phyloP scores from a whole-genome alignment of 2,797 vertebrate genomes.

The Staurois parvus region DNA sequence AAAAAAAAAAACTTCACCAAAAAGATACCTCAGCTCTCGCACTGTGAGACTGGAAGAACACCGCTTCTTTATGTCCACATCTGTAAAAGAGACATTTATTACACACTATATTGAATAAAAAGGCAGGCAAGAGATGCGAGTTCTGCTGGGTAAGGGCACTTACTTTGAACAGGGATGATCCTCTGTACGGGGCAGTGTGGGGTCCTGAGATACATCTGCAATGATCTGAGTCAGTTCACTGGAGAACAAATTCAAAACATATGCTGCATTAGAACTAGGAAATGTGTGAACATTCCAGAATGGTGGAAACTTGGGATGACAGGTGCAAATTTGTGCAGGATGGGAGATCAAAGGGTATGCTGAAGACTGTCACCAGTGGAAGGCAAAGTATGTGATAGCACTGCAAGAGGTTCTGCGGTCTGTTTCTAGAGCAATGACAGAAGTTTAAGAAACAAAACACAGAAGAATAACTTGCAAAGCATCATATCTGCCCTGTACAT shows the following conservation, averaged over 20 bases:
- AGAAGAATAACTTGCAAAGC: no score
- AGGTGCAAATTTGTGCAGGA: no score
- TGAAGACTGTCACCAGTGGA: no score
- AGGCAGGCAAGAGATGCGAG: neutral
- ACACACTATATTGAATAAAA: neutral
- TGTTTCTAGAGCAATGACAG: no score
- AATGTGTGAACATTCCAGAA: no score
- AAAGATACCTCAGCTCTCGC: slow-evolving; percentile 88
- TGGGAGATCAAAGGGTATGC: no score
- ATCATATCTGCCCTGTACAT: no score
- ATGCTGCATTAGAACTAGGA: neutral
- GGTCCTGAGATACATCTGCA: slow-evolving; percentile 93
- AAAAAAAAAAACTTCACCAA: no score
- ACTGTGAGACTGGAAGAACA: slow-evolving; percentile 97
- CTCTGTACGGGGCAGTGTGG: slow-evolving; percentile 90
- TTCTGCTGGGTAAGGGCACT: slow-evolving; percentile 59
- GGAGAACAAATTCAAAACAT: neutral
- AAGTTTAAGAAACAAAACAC: no score
- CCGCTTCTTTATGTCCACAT: slow-evolving; percentile 95
- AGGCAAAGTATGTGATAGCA: no score
- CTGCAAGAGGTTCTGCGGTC: no score
- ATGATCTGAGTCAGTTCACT: slow-evolving; percentile 96
- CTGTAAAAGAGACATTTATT: slow-evolving; percentile 66
- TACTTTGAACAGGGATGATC: slow-evolving; percentile 95
- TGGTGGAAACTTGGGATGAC: no score